Base-by-base conservation (phyloP, 2,113 vertebrate genomes). In the Xerus inauris region DNA sequence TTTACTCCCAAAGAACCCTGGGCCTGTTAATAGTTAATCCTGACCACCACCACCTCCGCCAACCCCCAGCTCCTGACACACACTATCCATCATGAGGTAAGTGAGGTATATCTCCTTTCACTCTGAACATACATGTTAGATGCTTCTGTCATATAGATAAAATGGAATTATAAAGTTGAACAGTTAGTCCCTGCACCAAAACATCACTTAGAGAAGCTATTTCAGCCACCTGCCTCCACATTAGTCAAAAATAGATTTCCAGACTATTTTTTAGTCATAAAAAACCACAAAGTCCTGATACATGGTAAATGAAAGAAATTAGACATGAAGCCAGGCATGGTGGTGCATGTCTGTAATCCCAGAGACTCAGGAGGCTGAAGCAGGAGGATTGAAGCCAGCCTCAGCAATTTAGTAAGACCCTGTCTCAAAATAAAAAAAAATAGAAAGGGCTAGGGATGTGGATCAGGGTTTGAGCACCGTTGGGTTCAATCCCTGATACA, bases 241-340 rank as follows among this genome's bases (percentile, higher is more conserved):
- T 72, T 59, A 64, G n/a, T 81, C 32, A 87, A 93, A 95, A 89
- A 84, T 13, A 80, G 30, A 75, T 38, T 75, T 92, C 19, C 11
- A 51, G 47, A 88, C 67, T 77, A 89, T 72, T 86, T 88, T 51
- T 80, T 30, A 77, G 35, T 10, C 40, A 65, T 62, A 47, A 89
- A 84, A 94, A 69, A 16, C 4, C 88, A 62, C 69, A 5, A 76
- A 94, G 49, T 59, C n/a, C n/a, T 81, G 11, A 91, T 26, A 57
- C 0, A 59, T 4, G 22, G 6, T 32, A 71, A 26, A 54, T 42
- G n/a, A 81, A 92, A 94, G 49, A 75, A 59, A 16, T 7, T 30
- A 87, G 40, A 72, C 17, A 24, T 8, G 26, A 19, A 69, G 2
- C 65, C 6, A 12, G 65, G 35, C 6, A 19, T n/a, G 6, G 35